Conservation (phyloP, 2,888 invertebrate genomes). For the Hypselothyrea guttata region DNA sequence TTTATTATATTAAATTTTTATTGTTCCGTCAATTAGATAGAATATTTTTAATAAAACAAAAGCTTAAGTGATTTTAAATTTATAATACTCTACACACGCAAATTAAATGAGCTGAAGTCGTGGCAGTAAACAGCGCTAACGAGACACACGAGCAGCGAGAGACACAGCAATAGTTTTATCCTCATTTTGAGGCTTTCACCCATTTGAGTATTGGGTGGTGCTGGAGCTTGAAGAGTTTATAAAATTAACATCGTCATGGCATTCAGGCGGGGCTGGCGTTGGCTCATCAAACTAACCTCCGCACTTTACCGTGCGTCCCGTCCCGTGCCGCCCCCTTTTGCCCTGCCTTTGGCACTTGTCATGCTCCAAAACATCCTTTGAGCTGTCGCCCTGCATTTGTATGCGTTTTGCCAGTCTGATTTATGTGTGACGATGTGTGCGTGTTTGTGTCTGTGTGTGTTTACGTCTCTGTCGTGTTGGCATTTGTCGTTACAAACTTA, state of each 20-base stretch:
- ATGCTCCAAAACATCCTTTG: constrained; percentile 61
- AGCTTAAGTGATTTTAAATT: too few species aligned
- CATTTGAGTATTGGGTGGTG: constrained; percentile 17
- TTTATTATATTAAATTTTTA: too few species aligned
- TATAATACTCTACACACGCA: too few species aligned
- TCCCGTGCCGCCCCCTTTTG: not conserved
- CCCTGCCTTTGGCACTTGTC: constrained; percentile 36
- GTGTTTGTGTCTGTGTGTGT: constrained; percentile 23
- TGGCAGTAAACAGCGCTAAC: too few species aligned
- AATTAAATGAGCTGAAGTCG: too few species aligned
- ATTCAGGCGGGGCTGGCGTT: constrained; percentile 44
- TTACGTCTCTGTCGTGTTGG: constrained; percentile 68
- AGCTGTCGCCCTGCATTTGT: constrained; percentile 60
- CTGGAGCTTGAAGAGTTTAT: constrained; percentile 67
- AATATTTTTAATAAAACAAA: too few species aligned
- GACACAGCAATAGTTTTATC: constrained; percentile 21
- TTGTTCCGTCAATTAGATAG: too few species aligned
- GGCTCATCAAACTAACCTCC: constrained; percentile 47
- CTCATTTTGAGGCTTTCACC: constrained; percentile 19
- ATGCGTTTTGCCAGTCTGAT: constrained; percentile 52
- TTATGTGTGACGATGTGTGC: constrained; percentile 49
- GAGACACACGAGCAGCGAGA: constrained; percentile 18
- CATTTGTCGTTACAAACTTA: constrained; percentile 71
- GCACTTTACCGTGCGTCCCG: not conserved
- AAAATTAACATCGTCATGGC: constrained; percentile 77